Evolutionary conservation across 2,797 vertebrate species (phyloP), one percentile per base, ranked within the genome.

Genomic region (Chromobotia macracanthus): DNA sequence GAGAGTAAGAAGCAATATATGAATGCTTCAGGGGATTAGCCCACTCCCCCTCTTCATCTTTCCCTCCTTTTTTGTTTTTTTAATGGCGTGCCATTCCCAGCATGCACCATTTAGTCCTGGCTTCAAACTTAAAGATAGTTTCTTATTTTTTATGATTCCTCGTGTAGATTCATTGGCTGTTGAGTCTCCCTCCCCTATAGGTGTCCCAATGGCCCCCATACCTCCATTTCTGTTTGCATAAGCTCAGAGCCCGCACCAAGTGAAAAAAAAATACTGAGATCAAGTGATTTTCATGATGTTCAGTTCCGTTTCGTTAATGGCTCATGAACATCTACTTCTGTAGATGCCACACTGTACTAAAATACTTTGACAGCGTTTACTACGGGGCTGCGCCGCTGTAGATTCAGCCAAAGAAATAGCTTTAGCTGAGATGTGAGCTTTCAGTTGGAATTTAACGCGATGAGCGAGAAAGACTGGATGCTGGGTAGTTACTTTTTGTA

Each of bases 21-120:
- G 90, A 89, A 92, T 91, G 90, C 90, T 92, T 92, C 83, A 88
- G 90, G 88, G 91, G 92, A 93, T 92, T 93, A 92, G 82, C 78
- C 85, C 86, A 87, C 83, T 87, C 86, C 82, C 84, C 38, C 74
- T 75, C 70, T 81, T 71, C 64, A 1, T 81, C 85, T 87, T 75
- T 88, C 82, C 48, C 71, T 87, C 87, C 82, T 84, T 74, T 85
- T 75, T 83, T 64, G 86, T 87, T 86, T 87, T 86, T 83, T 86
- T 83, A 88, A 87, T 80, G 77, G 84, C 89, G 86, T 89, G 84
- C 84, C 88, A 85, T 89, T 92, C 91, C 89, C 89, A 89, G 90
- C 90, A 90, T 91, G 91, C 87, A 77, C 69, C 78, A 85, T 89
- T 89, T 90, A 90, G 91, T 90, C 88, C 85, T 78, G 83, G 84